Percentiles rank a stretch among this genome's conserved stretches.
phyloP scores from a whole-genome alignment of 2,797 vertebrate genomes.

The Falco naumanni region DNA sequence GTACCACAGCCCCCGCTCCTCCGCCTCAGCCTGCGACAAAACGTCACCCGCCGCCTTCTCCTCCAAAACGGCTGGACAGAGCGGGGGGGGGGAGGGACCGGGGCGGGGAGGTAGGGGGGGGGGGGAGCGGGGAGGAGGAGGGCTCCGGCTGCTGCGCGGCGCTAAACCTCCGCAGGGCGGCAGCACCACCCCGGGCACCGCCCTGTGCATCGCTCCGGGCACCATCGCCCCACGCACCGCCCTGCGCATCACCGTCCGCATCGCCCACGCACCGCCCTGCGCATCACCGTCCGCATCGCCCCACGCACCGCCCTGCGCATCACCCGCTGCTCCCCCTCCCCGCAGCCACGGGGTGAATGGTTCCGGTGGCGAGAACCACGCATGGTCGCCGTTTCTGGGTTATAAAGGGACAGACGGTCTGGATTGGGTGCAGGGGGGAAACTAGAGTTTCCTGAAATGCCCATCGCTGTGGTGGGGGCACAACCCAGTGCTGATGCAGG shows the following conservation, averaged over 20 bases:
- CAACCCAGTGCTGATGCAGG: rapidly evolving
- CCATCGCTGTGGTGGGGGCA: rapidly evolving
- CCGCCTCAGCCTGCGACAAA: too few relatives aligned
- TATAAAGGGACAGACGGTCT: rapidly evolving
- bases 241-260: too few relatives aligned
- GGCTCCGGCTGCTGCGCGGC: neutral
- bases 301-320: neutral
- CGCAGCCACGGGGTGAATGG: neutral
- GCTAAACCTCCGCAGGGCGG: neutral
- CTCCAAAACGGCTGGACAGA: neutral
- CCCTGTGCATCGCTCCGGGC: too few relatives aligned
- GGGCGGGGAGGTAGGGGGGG: too few relatives aligned
- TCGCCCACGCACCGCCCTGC: rapidly evolving
- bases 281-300: neutral
- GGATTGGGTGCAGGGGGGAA: neutral
- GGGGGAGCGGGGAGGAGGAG: too few relatives aligned
- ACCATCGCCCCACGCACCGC: neutral
- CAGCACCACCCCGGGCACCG: neutral
- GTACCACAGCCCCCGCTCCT: too few relatives aligned
- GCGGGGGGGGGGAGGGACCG: too few relatives aligned
- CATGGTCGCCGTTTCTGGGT: neutral
- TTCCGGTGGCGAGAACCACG: rapidly evolving
- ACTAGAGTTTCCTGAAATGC: rapidly evolving
- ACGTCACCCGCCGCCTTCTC: neutral
- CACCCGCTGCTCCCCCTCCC: neutral